Evolutionary conservation across 2,113 vertebrate genomes (phyloP).

Genomic region (Equus przewalskii): DNA sequence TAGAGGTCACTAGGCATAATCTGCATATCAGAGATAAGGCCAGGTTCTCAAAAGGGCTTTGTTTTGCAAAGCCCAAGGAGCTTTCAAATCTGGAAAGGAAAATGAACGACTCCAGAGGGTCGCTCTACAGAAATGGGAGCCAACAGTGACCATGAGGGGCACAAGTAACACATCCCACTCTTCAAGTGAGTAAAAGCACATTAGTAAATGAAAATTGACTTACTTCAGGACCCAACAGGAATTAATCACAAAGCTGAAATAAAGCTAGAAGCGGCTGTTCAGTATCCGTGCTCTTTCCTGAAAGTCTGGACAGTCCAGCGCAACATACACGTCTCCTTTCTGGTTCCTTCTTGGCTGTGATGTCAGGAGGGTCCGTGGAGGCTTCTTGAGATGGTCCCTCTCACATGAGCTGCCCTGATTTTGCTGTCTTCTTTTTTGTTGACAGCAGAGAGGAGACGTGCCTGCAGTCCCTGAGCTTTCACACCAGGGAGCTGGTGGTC

Average conservation of each 20-base stretch:
- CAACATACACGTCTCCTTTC: not conserved
- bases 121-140: not conserved
- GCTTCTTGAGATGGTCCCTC: too few relatives aligned
- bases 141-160: accelerated
- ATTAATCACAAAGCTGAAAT: not conserved
- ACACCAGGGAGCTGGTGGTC: not conserved
- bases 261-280: not conserved
- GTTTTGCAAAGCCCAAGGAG: not conserved
- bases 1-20: not conserved
- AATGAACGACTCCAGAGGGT: not conserved
- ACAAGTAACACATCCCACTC: not conserved
- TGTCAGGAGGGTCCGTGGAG: accelerated
- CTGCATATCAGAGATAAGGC: too few relatives aligned
- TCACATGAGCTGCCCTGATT: not conserved
- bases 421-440: too few relatives aligned
- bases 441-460: not conserved
- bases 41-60: not conserved
- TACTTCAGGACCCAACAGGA: not conserved
- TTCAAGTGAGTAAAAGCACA: not conserved
- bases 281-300: accelerated
- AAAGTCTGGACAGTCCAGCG: not conserved
- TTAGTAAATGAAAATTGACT: not conserved
- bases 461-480: not conserved
- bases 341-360: not conserved
- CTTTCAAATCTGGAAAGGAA: not conserved